Evolutionary conservation across 2,113 vertebrate genomes (phyloP), one percentile per base, ranked within the genome.

Genomic region (Oryzias melastigma): DNA sequence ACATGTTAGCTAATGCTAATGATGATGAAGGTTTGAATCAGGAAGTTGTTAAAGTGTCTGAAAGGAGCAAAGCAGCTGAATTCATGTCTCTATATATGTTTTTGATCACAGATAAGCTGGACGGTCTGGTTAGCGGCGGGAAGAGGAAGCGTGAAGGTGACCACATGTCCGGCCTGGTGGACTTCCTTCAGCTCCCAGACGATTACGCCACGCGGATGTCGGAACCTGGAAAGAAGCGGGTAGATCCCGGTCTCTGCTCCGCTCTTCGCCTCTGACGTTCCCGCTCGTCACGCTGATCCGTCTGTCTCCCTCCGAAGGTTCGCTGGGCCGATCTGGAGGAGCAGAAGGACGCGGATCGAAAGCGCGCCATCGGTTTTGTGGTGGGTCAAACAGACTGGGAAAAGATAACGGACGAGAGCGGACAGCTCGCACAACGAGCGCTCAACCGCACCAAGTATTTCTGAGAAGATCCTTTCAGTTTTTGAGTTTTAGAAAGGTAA

Each of bases 371-470:
- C 19, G 97, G 97, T 76, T 99, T 99, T 92, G 95, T 99, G 70
- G 96, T 99, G 80, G 97, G 97, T 87, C 97, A 99, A 75, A 99
- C 97, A 0, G 97, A 99, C 62, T 99, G 97, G 97, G 97, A 98
- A 86, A 97, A 95, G 90, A 99, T 99, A 89, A 99, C 97, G 25
- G 97, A 99, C 65, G 96, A 98, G 92, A 98, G 93, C 18, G 97
- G 97, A 46, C 92, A 95, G 80, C 91, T 99, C 82, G 97, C 97
- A 24, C 95, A 98, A 84, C 93, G 91, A 93, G 97, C 97, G 85
- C 95, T 99, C 72, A 99, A 99, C 88, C 96, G 97, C 69, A 99
- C 97, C 78, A 98, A 98, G 88, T 99, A 99, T 90, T 99, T 99
- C 88, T 99, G 93, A 95, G 85, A 90, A 86, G 86, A 89, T 44